Conservation (phyloP, 2,888 invertebrate genomes). For the Cyrtodaria siliqua region DNA sequence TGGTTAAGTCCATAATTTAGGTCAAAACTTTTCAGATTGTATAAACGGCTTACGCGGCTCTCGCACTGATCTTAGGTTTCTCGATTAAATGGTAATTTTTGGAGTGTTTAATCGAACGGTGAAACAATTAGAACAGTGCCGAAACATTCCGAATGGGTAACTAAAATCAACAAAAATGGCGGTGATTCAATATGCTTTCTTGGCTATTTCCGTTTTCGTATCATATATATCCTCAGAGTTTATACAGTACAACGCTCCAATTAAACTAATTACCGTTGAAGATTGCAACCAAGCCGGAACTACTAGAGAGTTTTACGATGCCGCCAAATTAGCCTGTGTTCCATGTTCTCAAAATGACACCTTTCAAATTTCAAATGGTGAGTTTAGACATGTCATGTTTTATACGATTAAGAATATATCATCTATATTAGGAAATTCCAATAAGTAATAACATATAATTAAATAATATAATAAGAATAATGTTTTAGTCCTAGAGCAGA, state of each 20-base stretch:
- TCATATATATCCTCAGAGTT: too few relatives aligned
- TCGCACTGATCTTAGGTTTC: too few relatives aligned
- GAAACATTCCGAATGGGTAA: slow-evolving; percentile 5
- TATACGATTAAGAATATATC: too few relatives aligned
- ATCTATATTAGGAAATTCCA: too few relatives aligned
- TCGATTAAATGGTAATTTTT: too few relatives aligned
- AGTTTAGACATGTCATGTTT: slow-evolving; percentile 57
- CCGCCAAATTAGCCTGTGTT: slow-evolving; percentile 72
- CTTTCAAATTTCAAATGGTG: slow-evolving; percentile 77
- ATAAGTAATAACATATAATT: too few relatives aligned
- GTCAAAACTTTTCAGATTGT: too few relatives aligned
- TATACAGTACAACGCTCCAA: slow-evolving; percentile 35
- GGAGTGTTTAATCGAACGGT: not conserved
- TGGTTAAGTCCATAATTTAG: too few relatives aligned
- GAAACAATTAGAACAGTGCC: not conserved
- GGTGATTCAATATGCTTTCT: not conserved
- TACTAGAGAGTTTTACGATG: slow-evolving; percentile 76
- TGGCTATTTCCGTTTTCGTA: not conserved
- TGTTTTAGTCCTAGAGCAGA: too few relatives aligned
- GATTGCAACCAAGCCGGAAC: slow-evolving; percentile 63
- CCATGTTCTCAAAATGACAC: slow-evolving; percentile 70
- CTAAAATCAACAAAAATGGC: slow-evolving; percentile 56
- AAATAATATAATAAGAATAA: too few relatives aligned
- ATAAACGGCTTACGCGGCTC: too few relatives aligned
- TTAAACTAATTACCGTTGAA: slow-evolving; percentile 37